phyloP scores from a whole-genome alignment of 2,888 invertebrate genomes.

The Drosophila multiciliata region DNA sequence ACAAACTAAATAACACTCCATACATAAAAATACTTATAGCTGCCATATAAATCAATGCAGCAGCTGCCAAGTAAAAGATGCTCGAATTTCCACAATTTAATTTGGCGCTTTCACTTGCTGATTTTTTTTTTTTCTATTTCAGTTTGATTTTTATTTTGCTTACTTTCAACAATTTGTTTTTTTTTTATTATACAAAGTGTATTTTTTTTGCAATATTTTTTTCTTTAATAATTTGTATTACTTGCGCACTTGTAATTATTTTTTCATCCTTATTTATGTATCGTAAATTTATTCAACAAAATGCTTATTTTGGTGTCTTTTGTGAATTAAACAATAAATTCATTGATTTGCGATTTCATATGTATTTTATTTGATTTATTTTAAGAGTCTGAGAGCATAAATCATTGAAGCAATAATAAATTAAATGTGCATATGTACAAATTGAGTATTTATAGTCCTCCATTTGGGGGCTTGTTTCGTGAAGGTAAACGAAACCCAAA shows the following conservation, averaged over 20 bases:
- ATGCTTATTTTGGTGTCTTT: conserved; percentile 10
- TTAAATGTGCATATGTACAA: conserved; percentile 22
- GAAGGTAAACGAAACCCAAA: conserved; percentile 16
- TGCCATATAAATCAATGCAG: conserved; percentile 32
- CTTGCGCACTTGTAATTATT: conserved; percentile 24
- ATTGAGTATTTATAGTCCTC: conserved; percentile 6
- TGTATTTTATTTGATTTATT: conserved; percentile 8
- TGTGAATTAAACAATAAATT: conserved; percentile 4
- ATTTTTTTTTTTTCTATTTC: conserved; percentile 28
- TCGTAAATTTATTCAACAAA: conserved; percentile 32
- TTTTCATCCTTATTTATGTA: conserved; percentile 26
- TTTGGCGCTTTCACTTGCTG: conserved; percentile 68
- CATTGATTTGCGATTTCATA: conserved; percentile 1
- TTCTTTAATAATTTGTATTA: not conserved
- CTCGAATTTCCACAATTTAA: conserved; percentile 24
- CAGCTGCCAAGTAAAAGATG: conserved; percentile 48
- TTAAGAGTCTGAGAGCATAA: conserved; percentile 16
- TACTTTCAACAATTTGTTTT: conserved; percentile 28
- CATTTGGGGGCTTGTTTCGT: conserved; percentile 4
- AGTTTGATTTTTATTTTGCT: conserved; percentile 17
- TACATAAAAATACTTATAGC: conserved; percentile 25
- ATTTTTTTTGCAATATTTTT: conserved; percentile 3
- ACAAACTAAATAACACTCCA: conserved; percentile 7
- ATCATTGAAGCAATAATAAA: conserved; percentile 41
- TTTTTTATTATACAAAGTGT: conserved; percentile 4